Evolutionary conservation across 2,113 vertebrate species (phyloP).

Genomic region (Equus przewalskii): DNA sequence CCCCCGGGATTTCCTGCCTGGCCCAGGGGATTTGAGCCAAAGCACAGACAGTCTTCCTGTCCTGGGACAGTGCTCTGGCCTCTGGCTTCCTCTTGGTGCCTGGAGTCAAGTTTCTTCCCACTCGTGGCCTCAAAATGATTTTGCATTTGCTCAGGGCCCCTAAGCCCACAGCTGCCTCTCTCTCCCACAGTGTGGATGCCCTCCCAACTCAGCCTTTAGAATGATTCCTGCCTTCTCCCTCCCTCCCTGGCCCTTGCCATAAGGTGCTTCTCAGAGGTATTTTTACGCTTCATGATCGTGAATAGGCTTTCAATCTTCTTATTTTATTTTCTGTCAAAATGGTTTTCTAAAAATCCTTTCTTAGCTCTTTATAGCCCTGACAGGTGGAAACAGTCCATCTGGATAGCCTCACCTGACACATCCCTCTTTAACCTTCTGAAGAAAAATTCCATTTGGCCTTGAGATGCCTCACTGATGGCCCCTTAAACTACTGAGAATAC

Average conservation of each 20-base stretch:
- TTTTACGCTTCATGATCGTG: neutral
- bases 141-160: neutral
- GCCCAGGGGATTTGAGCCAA: neutral
- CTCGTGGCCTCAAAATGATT: neutral
- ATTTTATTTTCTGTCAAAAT: constrained; percentile 50
- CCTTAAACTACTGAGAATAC: neutral
- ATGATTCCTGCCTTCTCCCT: neutral
- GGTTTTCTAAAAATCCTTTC: constrained; percentile 34
- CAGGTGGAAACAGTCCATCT: neutral
- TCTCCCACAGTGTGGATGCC: neutral
- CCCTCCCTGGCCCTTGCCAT: neutral
- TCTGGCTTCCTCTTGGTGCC: neutral
- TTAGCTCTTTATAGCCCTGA: neutral
- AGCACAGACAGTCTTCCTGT: neutral
- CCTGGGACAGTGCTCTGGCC: neutral
- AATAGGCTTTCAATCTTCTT: constrained; percentile 30
- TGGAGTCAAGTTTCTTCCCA: neutral
- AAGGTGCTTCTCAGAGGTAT: constrained; percentile 7
- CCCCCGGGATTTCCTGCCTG: neutral
- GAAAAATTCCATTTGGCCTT: neutral
- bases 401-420: neutral
- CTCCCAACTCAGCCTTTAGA: neutral
- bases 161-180: neutral
- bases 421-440: constrained; percentile 32
- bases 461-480: neutral